Evolutionary conservation across 1,140 invertebrate genomes (phyloP), one percentile per base, ranked within the genome.

Genomic region (Drosophila cardini): DNA sequence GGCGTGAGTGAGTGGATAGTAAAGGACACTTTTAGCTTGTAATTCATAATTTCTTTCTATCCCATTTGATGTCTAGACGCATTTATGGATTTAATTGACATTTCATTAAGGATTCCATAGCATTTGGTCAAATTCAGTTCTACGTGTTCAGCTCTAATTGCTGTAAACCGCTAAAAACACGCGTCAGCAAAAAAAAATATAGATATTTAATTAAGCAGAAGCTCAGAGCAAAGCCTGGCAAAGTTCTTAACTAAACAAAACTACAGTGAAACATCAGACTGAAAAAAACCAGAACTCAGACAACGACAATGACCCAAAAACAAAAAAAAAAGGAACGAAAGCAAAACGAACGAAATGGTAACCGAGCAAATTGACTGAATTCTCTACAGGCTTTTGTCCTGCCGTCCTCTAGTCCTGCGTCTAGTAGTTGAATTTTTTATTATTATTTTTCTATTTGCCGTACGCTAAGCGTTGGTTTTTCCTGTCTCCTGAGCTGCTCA

Each of bases 371-470:
- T 87, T 80, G 70, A 89, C 60, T 78, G 26, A 84, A 89, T 73
- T 89, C 84, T 73, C 84, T 64, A 50, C 71, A 68, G 84, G 65
- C 77, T 40, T 48, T 4, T 21, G 2, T 32, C 4, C 8, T 9
- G 46, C 7, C 26, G 16, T 21, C 18, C 50, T 45, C 18, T 52
- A 30, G 50, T 40, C 60, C 53, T 50, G 73, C 65, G 75, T 67
- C 79, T 52, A 52, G 15, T 80, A 83, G 79, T 83, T 83, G 45
- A 60, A 56, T 69, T 76, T 73, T 76, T 79, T 46, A 67, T 61
- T 46, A 70, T 74, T 57, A 65, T 83, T 83, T 81, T 87, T 83
- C 69, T 83, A 87, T 87, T 86, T 89, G 65, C 72, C 11, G 18
- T 26, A 30, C 21, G 18, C 21, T 26, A 11, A 40, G 10, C 36